Conservation (phyloP, 2,797 vertebrate genomes). For the Phoebastria nigripes region DNA sequence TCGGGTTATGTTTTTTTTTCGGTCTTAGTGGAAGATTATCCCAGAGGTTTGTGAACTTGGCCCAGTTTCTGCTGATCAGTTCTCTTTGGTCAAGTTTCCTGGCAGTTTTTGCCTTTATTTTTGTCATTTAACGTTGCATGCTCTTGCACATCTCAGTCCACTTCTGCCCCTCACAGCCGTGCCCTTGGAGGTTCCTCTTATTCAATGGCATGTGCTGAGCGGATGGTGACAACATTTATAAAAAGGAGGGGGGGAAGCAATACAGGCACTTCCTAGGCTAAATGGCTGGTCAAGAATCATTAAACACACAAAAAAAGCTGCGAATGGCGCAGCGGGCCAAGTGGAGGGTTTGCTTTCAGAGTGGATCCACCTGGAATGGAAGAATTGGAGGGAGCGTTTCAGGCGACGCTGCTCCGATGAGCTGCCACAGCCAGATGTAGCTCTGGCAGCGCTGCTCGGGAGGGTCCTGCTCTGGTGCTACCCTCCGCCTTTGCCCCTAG, state of each 20-base stretch:
- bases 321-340: neutral
- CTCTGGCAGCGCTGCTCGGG: neutral
- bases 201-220: neutral
- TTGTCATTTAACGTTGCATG: neutral
- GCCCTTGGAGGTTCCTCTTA: conserved; percentile 54
- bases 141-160: neutral
- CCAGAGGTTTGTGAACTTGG: neutral
- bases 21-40: neutral
- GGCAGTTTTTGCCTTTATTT: conserved; percentile 45
- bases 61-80: conserved; percentile 29
- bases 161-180: neutral
- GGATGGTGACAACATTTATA: conserved; percentile 16
- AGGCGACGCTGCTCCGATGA: neutral
- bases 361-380: conserved; percentile 42
- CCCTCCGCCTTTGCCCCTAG: neutral
- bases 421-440: conserved; percentile 1
- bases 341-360: conserved; percentile 17
- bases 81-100: conserved; percentile 39
- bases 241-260: neutral
- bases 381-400: neutral
- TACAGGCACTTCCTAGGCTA: conserved; percentile 29
- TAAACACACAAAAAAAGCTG: neutral
- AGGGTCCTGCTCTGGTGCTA: neutral
- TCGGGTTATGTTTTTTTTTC: neutral
- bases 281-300: conserved; percentile 33